Evolutionary conservation across 2,113 vertebrate genomes (phyloP), one percentile per base, ranked within the genome.

Genomic region (Trinectes maculatus): DNA sequence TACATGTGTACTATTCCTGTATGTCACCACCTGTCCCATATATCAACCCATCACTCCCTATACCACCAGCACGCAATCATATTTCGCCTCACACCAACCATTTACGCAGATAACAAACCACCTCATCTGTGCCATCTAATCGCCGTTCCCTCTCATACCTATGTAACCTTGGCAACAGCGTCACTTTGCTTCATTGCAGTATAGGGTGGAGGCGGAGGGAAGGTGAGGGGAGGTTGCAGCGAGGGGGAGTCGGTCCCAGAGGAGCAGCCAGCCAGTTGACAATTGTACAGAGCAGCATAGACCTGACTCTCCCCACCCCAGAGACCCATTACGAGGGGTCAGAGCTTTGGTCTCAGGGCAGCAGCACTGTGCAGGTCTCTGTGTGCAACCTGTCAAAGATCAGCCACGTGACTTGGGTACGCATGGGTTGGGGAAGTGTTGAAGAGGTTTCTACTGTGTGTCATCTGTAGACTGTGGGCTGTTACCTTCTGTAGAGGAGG

Each of bases 301-400:
- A 13, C 33, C 48, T n/a, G 15, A 2, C 47, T 1, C 8, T 33
- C 34, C 31, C n/a, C 36, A 1, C 22, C 22, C 42, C 9, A 18
- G 52, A 84, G 70, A 84, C 53, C 48, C 65, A 87, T 89, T 87
- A 86, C 60, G 29, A 60, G 49, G 67, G 76, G 82, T 82, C 79
- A 69, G 36, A 60, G 52, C 64, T 65, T 36, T 69, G 51, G 73
- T 82, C 70, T 77, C 13, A 3, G 55, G 61, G 70, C 21, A 1
- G 54, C 57, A 66, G 33, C 34, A 10, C 46, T 53, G 31, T 28
- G 7, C 31, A 51, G 53, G 46, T 28, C 47, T 46, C 65, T 4
- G 33, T 63, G 49, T 56, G 48, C 40, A 72, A 66, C 61, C 72
- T 84, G 76, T 54, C 59, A 79, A 62, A 81, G 82, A 79, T 80